phyloP scores from a whole-genome alignment of 2,113 vertebrate species.

The Pelecanus crispus region DNA sequence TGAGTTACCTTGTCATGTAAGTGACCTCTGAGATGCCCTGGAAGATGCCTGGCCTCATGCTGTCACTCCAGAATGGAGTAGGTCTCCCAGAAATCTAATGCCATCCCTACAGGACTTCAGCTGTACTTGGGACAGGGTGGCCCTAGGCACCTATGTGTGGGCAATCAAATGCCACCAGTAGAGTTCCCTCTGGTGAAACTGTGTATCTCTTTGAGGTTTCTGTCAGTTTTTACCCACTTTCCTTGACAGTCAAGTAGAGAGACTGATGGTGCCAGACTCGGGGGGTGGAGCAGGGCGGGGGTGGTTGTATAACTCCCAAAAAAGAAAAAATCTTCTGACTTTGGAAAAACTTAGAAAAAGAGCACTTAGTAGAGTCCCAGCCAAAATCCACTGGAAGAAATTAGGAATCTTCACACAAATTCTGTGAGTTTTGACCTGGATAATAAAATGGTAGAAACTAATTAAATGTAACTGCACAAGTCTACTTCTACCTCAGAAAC shows the following conservation, averaged over 20 bases:
- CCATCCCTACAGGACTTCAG: neutral
- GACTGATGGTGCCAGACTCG: neutral
- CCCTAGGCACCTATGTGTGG: fast-evolving
- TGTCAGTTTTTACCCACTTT: neutral
- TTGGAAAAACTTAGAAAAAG: neutral
- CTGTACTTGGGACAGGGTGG: neutral
- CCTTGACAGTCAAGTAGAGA: neutral
- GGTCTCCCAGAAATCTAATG: neutral
- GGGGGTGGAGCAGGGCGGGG: no score
- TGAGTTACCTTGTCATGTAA: neutral
- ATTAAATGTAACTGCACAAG: neutral
- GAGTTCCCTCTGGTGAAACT: neutral
- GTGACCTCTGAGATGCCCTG: neutral
- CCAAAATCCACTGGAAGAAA: neutral
- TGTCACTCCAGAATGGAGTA: neutral
- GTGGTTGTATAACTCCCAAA: neutral
- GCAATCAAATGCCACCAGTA: neutral
- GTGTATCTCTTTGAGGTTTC: neutral
- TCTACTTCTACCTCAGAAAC: neutral
- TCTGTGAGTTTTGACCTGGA: neutral
- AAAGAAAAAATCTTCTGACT: neutral
- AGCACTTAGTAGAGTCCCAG: neutral
- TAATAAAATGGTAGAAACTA: neutral
- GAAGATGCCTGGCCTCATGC: neutral
- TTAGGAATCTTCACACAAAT: neutral